Base-by-base conservation (phyloP, 2,888 invertebrate genomes). In the Rhyacophila evoluta region DNA sequence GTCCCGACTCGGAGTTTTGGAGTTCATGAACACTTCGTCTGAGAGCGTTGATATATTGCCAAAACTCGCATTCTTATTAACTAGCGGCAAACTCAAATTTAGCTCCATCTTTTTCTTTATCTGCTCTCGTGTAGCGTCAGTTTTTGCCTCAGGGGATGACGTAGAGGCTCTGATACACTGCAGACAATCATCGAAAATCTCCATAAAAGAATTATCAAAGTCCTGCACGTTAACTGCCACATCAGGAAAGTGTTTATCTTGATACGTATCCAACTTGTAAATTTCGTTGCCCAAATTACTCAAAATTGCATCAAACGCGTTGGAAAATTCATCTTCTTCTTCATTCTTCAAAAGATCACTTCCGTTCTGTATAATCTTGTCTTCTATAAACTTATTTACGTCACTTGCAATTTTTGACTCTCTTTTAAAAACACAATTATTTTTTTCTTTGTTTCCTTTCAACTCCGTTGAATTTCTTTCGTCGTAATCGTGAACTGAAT, bases 131-230 rank as follows among this genome's bases (percentile, higher is more conserved):
- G 55, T 38, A 4, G 27, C 67, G 27, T 68, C 33, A 33, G 72
- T 67, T 19, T 55, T 37, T 15, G 19, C 28, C 29, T 75, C 75
- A 19, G 38, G 27, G 11, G 72, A 15, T 3, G 79, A 72, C n/a
- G 79, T 75, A 6, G 77, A 75, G 8, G 77, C 70, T 74, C 74
- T 41, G 6, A 77, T 72, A 15, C 72, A 69, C 78, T 88, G 87
- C 39, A 90, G 84, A 83, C 89, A 90, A 84, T 89, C 87, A 84
- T 90, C 89, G 83, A 90, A 90, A 77, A 90, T 86, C 82, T 90
- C 87, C 36, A 90, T 85, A 81, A 90, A 88, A 83, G 89, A 89
- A 27, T 87, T 84, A 33, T 79, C 81, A n/a, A 89, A 77, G n/a
- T 77, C 37, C 19, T 28, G 69, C 12, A 55, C 55, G 71, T 74